phyloP scores from a whole-genome alignment of 2,113 vertebrate species.

The Cervus canadensis region DNA sequence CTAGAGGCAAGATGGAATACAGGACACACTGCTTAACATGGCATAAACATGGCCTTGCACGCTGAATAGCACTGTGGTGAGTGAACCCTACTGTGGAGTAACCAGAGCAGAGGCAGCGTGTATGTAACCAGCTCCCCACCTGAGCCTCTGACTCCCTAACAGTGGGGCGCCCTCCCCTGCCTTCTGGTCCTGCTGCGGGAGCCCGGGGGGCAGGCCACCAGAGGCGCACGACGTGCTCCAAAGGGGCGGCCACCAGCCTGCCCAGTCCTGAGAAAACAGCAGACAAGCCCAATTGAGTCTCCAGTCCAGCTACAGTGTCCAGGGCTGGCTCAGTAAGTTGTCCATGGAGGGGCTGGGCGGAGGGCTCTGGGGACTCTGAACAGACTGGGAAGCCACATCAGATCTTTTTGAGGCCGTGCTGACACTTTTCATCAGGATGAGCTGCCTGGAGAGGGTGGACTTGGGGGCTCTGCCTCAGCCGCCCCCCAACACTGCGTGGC shows the following conservation, averaged over 20 bases:
- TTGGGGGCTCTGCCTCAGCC: not conserved
- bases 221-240: not conserved
- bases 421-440: not conserved
- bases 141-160: not conserved
- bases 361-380: not conserved
- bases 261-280: not conserved
- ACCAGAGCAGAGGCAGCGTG: not conserved
- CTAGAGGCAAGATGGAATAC: not conserved
- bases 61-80: not conserved
- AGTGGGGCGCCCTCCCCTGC: rapidly evolving
- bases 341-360: not conserved
- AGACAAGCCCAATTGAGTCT: not conserved
- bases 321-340: not conserved
- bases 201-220: rapidly evolving
- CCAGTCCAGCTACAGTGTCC: not conserved
- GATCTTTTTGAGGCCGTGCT: not conserved
- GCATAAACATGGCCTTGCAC: not conserved
- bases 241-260: not conserved
- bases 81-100: not conserved
- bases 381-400: not conserved
- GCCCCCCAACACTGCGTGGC: not conserved
- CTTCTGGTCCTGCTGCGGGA: rapidly evolving
- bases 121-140: not conserved
- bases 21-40: not conserved
- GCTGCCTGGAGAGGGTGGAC: not conserved